Evolutionary conservation across 2,797 vertebrate genomes (phyloP), one percentile per base, ranked within the genome.

Genomic region (Scomberomorus guttatus): DNA sequence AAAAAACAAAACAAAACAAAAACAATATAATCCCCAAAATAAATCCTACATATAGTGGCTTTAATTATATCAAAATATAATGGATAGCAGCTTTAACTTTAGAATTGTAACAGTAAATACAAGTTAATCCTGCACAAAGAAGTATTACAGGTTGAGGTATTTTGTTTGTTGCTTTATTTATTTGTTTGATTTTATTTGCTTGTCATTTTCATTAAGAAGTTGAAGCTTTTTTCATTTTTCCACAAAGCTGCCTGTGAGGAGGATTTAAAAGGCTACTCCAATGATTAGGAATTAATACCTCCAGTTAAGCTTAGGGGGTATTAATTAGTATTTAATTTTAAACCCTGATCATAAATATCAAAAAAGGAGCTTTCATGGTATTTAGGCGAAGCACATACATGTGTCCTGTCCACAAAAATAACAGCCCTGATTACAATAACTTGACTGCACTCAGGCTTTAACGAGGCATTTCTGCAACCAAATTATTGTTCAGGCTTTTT

Each of bases 281-380:
- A 50, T 50, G 46, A 50, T 20, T 50, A 18, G 18, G 20, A 50
- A 50, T 50, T 13, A 50, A 50, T 50, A 42, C 8, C 46, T 20
- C 46, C 3, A 20, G 18, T 20, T 91, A 88, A 90, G 90, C 94
- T 87, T 91, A 92, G 93, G 94, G 94, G 93, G 91, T 95, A 96
- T 96, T 96, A 96, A 96, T 96, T 95, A 96, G 90, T 94, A 96
- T 96, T 97, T 97, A 96, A 97, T 96, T 95, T 95, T 94, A 95
- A 96, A 87, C 86, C 94, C 89, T 87, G 82, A 88, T 83, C 91
- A 96, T 96, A 96, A 96, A 97, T 96, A 95, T 95, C 94, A 93
- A 89, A 95, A 91, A 79, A 95, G 94, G 92, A 59, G 15, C 6
- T 27, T 29, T 2, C 1, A 0, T 39, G 46, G 14, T 32, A 10